phyloP scores from a whole-genome alignment of 1,140 invertebrate genomes.

The Nebria ingens region DNA sequence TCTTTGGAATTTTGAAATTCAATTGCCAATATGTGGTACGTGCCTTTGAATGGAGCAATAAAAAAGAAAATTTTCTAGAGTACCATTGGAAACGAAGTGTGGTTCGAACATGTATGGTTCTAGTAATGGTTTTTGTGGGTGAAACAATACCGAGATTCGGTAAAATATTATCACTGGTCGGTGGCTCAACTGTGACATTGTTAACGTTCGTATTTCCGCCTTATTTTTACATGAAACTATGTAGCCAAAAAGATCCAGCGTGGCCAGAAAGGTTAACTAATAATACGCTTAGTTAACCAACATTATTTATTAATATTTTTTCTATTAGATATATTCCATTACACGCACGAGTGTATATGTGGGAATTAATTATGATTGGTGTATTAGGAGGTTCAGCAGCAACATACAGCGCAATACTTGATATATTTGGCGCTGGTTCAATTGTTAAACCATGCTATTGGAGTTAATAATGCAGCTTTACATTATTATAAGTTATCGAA shows the following conservation, averaged over 20 bases:
- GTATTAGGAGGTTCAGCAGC: slow-evolving; percentile 45
- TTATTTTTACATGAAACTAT: slow-evolving; percentile 54
- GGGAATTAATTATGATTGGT: slow-evolving; percentile 50
- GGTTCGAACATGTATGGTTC: slow-evolving; percentile 45
- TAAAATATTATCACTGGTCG: slow-evolving; percentile 58
- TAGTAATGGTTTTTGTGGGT: slow-evolving; percentile 50
- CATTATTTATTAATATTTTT: slow-evolving; percentile 5
- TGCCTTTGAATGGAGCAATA: too few relatives aligned
- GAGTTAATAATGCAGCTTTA: slow-evolving; percentile 10
- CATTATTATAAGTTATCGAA: too few relatives aligned
- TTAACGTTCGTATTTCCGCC: slow-evolving; percentile 57
- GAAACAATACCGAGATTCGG: slow-evolving; percentile 59
- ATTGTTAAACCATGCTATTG: slow-evolving; percentile 21
- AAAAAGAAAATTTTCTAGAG: slow-evolving; percentile 47
- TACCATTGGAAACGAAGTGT: slow-evolving; percentile 52
- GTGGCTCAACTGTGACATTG: slow-evolving; percentile 55
- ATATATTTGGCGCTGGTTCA: slow-evolving; percentile 39
- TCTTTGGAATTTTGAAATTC: too few relatives aligned
- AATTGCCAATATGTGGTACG: too few relatives aligned
- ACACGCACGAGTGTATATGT: slow-evolving; percentile 25
- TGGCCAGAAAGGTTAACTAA: slow-evolving; percentile 35
- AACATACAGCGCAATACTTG: slow-evolving; percentile 47
- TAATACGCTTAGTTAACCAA: not conserved
- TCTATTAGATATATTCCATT: slow-evolving; percentile 20
- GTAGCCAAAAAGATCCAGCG: slow-evolving; percentile 25